Conservation (phyloP, 2,797 vertebrate genomes). For the Falco naumanni region DNA sequence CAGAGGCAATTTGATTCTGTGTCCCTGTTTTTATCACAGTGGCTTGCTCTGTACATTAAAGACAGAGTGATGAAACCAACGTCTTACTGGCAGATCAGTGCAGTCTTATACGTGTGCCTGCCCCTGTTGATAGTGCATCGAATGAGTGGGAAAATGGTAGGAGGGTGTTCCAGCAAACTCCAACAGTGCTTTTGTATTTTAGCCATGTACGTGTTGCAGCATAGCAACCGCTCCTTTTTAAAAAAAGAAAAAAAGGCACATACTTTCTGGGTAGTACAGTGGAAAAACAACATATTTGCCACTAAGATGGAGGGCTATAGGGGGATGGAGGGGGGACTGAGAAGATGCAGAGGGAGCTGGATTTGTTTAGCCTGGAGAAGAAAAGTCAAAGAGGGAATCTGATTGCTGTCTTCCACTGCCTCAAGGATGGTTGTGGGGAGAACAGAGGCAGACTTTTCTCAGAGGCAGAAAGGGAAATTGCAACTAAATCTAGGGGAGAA, state of each 20-base stretch:
- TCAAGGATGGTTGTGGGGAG: not conserved
- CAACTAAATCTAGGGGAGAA: rapidly evolving
- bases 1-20: not conserved
- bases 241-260: not conserved
- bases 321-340: not conserved
- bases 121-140: not conserved
- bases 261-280: not conserved
- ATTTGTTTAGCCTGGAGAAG: not conserved
- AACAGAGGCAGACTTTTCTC: not conserved
- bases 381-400: not conserved
- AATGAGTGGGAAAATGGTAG: not conserved
- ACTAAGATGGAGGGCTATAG: not conserved
- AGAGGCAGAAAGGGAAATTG: not conserved
- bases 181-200: not conserved
- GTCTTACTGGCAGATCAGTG: not conserved
- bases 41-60: not conserved
- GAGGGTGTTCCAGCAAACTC: not conserved
- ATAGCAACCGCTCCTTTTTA: not conserved
- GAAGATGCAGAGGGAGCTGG: not conserved
- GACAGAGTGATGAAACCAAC: not conserved
- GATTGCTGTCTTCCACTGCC: not conserved
- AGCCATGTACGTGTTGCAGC: not conserved
- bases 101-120: not conserved
- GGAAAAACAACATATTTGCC: not conserved
- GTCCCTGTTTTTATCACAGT: not conserved